Percentiles rank a stretch among this genome's conserved stretches.
phyloP scores from a whole-genome alignment of 2,113 vertebrate species.

The Pardalotus punctatus region DNA sequence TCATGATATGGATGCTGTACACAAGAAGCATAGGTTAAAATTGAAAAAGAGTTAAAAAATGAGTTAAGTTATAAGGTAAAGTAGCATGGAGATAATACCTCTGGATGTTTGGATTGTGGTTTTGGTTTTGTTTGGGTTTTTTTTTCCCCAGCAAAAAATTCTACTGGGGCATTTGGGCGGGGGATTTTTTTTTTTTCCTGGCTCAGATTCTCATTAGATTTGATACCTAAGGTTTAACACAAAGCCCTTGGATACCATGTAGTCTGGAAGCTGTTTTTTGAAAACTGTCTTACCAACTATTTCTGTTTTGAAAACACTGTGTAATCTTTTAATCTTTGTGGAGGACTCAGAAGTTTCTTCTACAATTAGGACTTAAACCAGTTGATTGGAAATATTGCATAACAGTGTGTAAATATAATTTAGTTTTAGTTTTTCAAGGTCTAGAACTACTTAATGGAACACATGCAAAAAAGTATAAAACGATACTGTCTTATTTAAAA shows the following conservation, averaged over 20 bases:
- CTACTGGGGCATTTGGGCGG: background rate
- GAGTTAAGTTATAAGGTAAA: background rate
- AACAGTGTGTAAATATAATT: background rate
- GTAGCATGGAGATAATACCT: background rate
- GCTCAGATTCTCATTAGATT: background rate
- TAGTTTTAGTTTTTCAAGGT: background rate
- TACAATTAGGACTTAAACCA: background rate
- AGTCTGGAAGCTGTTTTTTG: background rate
- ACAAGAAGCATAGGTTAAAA: background rate
- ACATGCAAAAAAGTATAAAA: background rate
- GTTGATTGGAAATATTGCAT: background rate
- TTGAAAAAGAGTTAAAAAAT: background rate
- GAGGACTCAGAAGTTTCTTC: background rate
- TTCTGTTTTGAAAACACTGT: constrained; percentile 36
- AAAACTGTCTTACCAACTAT: background rate
- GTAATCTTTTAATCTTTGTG: background rate
- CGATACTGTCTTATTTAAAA: background rate
- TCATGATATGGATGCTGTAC: background rate
- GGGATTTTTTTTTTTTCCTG: background rate
- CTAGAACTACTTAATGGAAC: background rate
- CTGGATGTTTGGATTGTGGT: background rate
- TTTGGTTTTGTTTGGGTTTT: background rate
- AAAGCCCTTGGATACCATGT: background rate
- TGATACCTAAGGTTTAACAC: background rate
- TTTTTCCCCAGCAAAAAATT: background rate